phyloP scores from a whole-genome alignment of 2,888 invertebrate genomes.

The Pheosia gnoma region DNA sequence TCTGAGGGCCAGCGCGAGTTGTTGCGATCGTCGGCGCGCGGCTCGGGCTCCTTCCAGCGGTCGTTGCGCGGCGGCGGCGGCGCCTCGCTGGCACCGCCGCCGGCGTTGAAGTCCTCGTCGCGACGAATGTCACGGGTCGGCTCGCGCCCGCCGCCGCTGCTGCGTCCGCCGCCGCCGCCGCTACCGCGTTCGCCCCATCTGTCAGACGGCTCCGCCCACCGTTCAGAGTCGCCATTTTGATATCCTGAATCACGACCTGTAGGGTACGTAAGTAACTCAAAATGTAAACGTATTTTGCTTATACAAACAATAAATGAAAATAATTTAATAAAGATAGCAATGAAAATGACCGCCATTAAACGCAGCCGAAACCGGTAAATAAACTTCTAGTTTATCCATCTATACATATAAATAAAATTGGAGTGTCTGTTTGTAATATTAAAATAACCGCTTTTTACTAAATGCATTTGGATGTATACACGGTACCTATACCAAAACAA shows the following conservation, averaged over 20 bases:
- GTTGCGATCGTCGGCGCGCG: slow-evolving; percentile 67
- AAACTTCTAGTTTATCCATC: no score
- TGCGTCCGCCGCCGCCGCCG: slow-evolving; percentile 23
- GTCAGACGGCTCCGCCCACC: slow-evolving; percentile 70
- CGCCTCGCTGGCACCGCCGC: slow-evolving; percentile 49
- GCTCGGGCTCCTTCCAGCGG: slow-evolving; percentile 86
- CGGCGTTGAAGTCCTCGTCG: slow-evolving; percentile 50
- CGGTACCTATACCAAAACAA: no score
- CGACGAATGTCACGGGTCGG: slow-evolving; percentile 47
- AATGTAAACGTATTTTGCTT: no score
- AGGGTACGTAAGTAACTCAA: not conserved
- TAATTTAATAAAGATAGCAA: no score
- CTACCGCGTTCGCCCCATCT: slow-evolving; percentile 53
- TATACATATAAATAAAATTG: no score
- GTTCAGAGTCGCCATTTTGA: slow-evolving; percentile 81
- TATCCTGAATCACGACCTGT: slow-evolving; percentile 76
- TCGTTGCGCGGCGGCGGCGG: slow-evolving; percentile 83
- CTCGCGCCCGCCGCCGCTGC: slow-evolving; percentile 40
- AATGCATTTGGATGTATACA: no score
- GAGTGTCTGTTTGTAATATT: no score
- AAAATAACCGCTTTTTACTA: no score
- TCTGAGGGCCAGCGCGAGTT: slow-evolving; percentile 75
- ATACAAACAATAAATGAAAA: no score
- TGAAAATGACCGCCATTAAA: no score
- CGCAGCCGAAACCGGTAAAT: no score